Base-by-base conservation (phyloP, 2,113 vertebrate genomes). In the Centropus unirufus region DNA sequence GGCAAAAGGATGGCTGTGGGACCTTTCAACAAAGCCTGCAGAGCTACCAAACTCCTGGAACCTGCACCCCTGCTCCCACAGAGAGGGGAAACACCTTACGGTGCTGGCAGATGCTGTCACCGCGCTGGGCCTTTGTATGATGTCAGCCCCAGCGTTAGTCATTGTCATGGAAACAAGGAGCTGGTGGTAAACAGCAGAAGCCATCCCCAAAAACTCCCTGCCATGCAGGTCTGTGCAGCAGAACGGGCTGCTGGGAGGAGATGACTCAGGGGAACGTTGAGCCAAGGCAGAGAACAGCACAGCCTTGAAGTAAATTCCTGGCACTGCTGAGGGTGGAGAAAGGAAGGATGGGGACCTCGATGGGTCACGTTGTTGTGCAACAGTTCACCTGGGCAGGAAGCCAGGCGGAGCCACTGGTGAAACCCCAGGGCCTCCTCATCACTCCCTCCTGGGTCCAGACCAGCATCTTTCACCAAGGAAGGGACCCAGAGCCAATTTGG, bases 401-500 rank as follows among this genome's bases (percentile, higher is more conserved):
- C 34, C 34, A 47, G 23, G 36, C 9, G 42, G 14, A 62, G 32
- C 32, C 23, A 5, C 52, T 42, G 29, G 34, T 16, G 93, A 23
- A 79, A 2, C 27, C 49, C 20, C 11, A 27, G 8, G 34, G 20
- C 3, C 11, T 26, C 14, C 2, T 46, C 46, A 32, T 16, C 4
- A 2, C 34, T 73, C n/a, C 11, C 44, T 14, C 1, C 10, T 1
- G 16, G 9, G 5, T n/a, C 40, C 32, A 70, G 40, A 57, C 22
- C 40, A 14, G 32, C 0, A 0, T 12, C 11, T 8, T 66, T 21
- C 32, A 3, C 9, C 20, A 23, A 54, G 46, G 55, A 34, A 34
- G 23, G 47, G 39, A 39, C 24, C 17, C 24, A 39, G 54, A n/a
- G 34, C 2, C 70, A 13, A 18, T 39, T 55, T 24, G 42, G 77